Evolutionary conservation across 2,113 vertebrate species (phyloP), one percentile per base, ranked within the genome.

Genomic region (Pygoscelis antarcticus): DNA sequence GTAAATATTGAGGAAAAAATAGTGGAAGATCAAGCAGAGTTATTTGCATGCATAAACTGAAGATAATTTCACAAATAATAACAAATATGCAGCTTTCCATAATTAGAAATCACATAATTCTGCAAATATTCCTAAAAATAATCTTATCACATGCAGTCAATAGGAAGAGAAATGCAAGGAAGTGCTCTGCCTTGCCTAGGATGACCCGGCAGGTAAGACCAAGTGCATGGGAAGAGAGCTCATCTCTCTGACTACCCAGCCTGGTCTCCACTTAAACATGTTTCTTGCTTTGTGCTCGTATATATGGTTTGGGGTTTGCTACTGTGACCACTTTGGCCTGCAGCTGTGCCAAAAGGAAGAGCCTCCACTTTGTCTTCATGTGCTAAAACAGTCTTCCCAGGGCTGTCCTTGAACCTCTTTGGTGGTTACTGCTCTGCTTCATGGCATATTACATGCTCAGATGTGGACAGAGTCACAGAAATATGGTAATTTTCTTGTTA

Each of bases 191-290:
- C 49, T 40, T 82, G 10, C 51, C 11, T 22, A 47, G 55, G 34
- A 34, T 60, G 62, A 75, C 16, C 29, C 61, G 36, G 17, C 2
- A 68, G 15, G 55, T 51, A 26, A 52, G 11, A 22, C 4, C 21
- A 55, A 88, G 23, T 29, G 7, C 8, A 15, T 40, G 23, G 23
- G 42, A 90, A 75, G 27, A 44, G 14, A 66, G 7, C 10, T 92
- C 13, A 36, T 6, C 18, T 18, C 16, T 68, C 42, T 93, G 44
- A 26, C 1, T 8, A 22, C 20, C 34, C 44, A 78, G 7, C 3
- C 4, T 1, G 1, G 6, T 38, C 58, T 77, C 52, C 54, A 38
- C 26, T 64, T 34, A 32, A 72, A 77, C 0, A 1, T 8, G 3
- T 3, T 72, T 57, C 49, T 78, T 78, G 29, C 40, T 84, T 65